Evolutionary conservation across 2,888 invertebrate species (phyloP).

Genomic region (Saturnia japonica): DNA sequence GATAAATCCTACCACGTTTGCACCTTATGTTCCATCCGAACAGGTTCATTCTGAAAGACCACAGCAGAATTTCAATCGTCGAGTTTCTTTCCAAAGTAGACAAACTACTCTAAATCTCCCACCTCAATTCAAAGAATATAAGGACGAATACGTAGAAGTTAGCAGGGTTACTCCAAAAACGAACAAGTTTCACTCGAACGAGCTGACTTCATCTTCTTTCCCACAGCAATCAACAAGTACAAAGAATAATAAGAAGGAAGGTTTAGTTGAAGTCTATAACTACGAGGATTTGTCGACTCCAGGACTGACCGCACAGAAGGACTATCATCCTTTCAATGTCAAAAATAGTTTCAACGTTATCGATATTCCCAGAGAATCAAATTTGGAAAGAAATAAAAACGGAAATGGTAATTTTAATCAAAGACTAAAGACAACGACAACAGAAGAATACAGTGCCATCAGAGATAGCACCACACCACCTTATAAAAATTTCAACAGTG

Average conservation of each 20-base stretch:
- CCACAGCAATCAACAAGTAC: slow-evolving; percentile 51
- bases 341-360: slow-evolving; percentile 65
- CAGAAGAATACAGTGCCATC: slow-evolving; percentile 52
- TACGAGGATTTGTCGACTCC: slow-evolving; percentile 72
- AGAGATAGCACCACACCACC: slow-evolving; percentile 54
- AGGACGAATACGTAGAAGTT: slow-evolving; percentile 76
- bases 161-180: slow-evolving; percentile 69
- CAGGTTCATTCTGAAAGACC: slow-evolving; percentile 48
- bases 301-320: slow-evolving; percentile 54
- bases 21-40: slow-evolving; percentile 47
- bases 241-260: slow-evolving; percentile 68
- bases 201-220: slow-evolving; percentile 54
- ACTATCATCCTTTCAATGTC: slow-evolving; percentile 63
- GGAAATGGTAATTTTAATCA: slow-evolving; percentile 33
- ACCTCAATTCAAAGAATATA: slow-evolving; percentile 64
- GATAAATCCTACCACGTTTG: slow-evolving; percentile 53
- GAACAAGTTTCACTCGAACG: slow-evolving; percentile 55
- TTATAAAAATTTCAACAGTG: slow-evolving; percentile 68
- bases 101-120: slow-evolving; percentile 58
- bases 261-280: slow-evolving; percentile 70
- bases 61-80: slow-evolving; percentile 51
- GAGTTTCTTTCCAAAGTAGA: slow-evolving; percentile 45
- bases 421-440: slow-evolving; percentile 39
- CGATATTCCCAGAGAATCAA: slow-evolving; percentile 54
- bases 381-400: slow-evolving; percentile 54